Conservation (phyloP, 1,140 invertebrate genomes). For the Macrocentrus cingulum region DNA sequence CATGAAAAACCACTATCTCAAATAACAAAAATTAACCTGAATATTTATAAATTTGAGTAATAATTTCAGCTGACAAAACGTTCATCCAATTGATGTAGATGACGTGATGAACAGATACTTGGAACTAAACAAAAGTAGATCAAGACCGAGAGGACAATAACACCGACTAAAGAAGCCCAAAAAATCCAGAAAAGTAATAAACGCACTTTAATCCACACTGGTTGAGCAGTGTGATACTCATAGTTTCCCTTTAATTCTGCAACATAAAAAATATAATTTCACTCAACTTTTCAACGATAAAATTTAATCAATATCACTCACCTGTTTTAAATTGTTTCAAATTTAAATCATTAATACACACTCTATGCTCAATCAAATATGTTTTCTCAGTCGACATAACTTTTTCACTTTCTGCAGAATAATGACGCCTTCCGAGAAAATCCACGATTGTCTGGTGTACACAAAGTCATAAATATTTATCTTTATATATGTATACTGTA, state of each 20-base stretch:
- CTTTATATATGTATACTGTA: not conserved
- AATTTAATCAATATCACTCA: too few relatives aligned
- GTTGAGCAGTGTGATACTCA: slow-evolving; percentile 34
- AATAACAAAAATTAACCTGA: too few relatives aligned
- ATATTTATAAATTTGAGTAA: too few relatives aligned
- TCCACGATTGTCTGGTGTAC: slow-evolving; percentile 12
- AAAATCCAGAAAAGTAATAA: slow-evolving; percentile 45
- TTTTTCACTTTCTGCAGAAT: not conserved
- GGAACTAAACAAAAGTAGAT: slow-evolving; percentile 33
- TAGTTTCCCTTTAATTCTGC: slow-evolving; percentile 35
- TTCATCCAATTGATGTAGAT: too few relatives aligned
- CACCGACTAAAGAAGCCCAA: slow-evolving; percentile 36
- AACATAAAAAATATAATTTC: slow-evolving; percentile 10
- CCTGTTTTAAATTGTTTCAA: slow-evolving; percentile 4
- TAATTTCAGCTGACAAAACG: too few relatives aligned
- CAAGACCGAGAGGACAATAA: slow-evolving; percentile 35
- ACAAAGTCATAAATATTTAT: not conserved
- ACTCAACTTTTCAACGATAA: not conserved
- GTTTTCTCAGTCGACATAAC: not conserved
- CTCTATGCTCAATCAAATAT: not conserved
- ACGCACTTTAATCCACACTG: slow-evolving; percentile 41
- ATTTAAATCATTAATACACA: not conserved
- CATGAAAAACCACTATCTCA: too few relatives aligned
- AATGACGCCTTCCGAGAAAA: slow-evolving; percentile 6
- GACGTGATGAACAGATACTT: slow-evolving; percentile 21